Evolutionary conservation across 1,140 invertebrate species (phyloP), one percentile per base, ranked within the genome.

Genomic region (Solen grandis): DNA sequence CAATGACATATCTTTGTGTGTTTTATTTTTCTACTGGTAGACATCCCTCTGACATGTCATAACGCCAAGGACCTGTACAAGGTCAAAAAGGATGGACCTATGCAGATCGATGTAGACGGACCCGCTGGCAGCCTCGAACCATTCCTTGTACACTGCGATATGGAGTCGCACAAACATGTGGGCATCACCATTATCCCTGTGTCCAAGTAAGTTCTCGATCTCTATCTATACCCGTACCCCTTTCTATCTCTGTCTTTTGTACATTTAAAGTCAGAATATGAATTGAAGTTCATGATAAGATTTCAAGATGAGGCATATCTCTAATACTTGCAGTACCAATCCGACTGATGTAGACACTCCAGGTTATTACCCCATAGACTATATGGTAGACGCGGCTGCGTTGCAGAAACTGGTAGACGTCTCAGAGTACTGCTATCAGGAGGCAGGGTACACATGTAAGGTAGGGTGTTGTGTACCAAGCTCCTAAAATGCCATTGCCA

Each of bases 1-100:
- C n/a, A n/a, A n/a, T n/a, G n/a, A n/a, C n/a, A n/a, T n/a, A n/a
- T 46, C 8, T 46, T 46, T 19, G 19, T 46, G 19, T 46, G 19
- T 46, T 46, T 10, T 46, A 10, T 46, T 46, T 10, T 46, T 19
- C 19, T 19, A 10, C 41, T 46, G 41, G 16, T n/a, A 85, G 84
- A 85, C 68, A 59, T 85, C 27, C 75, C 72, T n/a, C 57, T 55
- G 41, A 59, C 78, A 36, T 85, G 84, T 31, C 14, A 83, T 27
- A 75, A 82, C 19, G 70, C 63, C 31, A 82, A 80, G 54, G 2
- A 13, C n/a, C 36, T 22, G 16, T 70, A 82, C 31, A 65, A 63
- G 25, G 46, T 78, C 1, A 41, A 16, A 27, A 36, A 60, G 14
- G 59, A 82, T 70, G 75, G 75, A 13, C 74, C 80, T 1, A 62